Base-by-base conservation (phyloP, 2,888 invertebrate species). In the Hermaeophaga mercurialis region DNA sequence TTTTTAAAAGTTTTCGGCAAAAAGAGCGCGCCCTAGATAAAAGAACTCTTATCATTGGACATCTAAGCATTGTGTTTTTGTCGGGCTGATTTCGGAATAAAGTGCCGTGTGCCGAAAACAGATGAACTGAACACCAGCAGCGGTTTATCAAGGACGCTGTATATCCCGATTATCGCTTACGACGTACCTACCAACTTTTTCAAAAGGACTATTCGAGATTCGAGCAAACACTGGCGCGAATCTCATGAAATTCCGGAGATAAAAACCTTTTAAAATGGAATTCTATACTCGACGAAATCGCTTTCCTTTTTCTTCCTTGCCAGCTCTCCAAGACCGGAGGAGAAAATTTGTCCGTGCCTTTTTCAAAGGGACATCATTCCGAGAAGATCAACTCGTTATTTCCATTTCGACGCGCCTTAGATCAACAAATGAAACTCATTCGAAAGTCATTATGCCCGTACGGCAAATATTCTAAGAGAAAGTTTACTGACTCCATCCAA, bases 141-240 rank as follows among this genome's bases (percentile, higher is more conserved):
- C 31, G 50, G n/a, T n/a, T 50, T 50, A 50, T 50, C 33, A 43
- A 43, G 33, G 33, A 43, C 33, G 41, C 26, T 34, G 50, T 43
- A 50, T 41, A 38, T 50, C 28, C 38, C 43, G 50, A 50, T 50
- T 50, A 50, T 50, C 50, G 50, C 43, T 50, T 41, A 43, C 41
- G 14, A 43, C 41, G 41, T 43, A 41, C n/a, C n/a, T n/a, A n/a
- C n/a, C n/a, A n/a, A n/a, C 12, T 50, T 50, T 43, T 50, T 41
- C 47, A 47, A 47, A 43, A 50, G 43, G 17, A 50, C 43, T 36
- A 9, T 34, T 44, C 43, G 34, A 52, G 50, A 50, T 50, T 43
- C 33, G 8, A 24, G 43, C 43, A 50, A 24, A 50, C 41, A 43
- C 26, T 43, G 17, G 4, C 33, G 12, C 43, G 44, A 52, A 36